Evolutionary conservation across 2,888 invertebrate species (phyloP), one percentile per base, ranked within the genome.

Genomic region (Cylloceria caligata): DNA sequence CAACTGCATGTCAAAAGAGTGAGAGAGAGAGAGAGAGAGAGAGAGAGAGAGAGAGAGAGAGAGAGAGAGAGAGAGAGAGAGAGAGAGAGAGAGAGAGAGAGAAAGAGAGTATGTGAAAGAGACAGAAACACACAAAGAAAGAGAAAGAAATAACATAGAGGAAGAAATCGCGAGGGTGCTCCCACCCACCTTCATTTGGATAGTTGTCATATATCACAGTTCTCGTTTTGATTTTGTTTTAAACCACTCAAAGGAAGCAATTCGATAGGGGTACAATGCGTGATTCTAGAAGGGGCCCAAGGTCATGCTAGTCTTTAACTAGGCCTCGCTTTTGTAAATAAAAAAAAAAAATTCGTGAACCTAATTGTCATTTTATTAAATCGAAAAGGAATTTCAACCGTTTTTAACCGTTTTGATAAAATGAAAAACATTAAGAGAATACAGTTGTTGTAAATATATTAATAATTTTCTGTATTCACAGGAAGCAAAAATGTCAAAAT

Each of bases 121-220:
- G 3, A 47, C 19, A n/a, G 7, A 47, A 7, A 24, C 13, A 57
- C 30, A 4, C 21, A 19, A 21, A 21, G 4, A 42, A 62, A 21
- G 6, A 24, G 62, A 2, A 42, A 13, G n/a, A 27, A 27, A 19
- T 0, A 13, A 30, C 21, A 73, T 39, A 30, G 42, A 27, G 52
- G n/a, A n/a, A 72, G 49, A 78, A 78, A 72, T 73, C 7, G 64
- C 75, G 57, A 76, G 74, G 81, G 82, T 73, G 71, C 68, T 45
- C 27, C 45, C 73, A 73, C 49, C 62, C 45, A 62, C 69, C 42
- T 64, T 13, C 49, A 42, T 42, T 81, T 62, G 60, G 78, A 75
- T 67, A 81, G 60, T 85, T 86, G 84, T 84, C 84, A 76, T 84
- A 88, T 86, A 86, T 87, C 85, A 86, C 60, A 86, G 73, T 62